A percentile compares a stretch with the other conserved stretches of the same genome.
Conservation (phyloP, 2,113 vertebrate species). For the Oxyruncus cristatus region DNA sequence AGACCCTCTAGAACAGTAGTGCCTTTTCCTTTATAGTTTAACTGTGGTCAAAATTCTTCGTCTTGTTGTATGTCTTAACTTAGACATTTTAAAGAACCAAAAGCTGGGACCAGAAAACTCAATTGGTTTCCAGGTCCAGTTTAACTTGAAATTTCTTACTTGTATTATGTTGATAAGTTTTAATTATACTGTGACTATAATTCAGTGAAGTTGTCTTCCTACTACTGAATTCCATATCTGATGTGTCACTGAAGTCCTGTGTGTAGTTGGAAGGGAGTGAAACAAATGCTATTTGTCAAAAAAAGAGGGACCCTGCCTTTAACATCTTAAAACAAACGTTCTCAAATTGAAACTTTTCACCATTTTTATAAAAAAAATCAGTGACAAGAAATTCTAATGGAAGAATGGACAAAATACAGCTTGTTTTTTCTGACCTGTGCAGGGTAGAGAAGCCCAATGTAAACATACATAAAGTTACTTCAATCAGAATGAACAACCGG, state of each 20-base stretch:
- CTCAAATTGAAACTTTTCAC: not conserved
- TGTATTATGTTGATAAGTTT: not conserved
- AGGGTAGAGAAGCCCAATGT: not conserved
- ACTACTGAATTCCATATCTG: not conserved
- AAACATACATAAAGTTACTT: not conserved
- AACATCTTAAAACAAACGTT: not conserved
- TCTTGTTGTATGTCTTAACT: not conserved
- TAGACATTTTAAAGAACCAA: not conserved
- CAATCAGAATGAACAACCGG: not conserved
- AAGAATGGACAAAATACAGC: not conserved
- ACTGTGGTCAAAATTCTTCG: not conserved
- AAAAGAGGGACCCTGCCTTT: not conserved
- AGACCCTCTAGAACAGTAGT: not conserved
- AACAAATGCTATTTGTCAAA: not conserved
- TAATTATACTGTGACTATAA: not conserved
- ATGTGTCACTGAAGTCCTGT: not conserved
- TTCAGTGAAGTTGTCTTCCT: not conserved
- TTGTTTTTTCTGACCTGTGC: not conserved
- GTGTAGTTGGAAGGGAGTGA: not conserved
- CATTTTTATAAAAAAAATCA: not conserved
- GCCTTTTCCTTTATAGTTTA: not conserved
- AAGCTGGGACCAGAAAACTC: not conserved
- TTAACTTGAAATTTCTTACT: not conserved
- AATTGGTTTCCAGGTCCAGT: not conserved
- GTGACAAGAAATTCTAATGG: not conserved